A percentile compares a stretch with the other conserved stretches of the same genome.
phyloP scores from a whole-genome alignment of 2,888 invertebrate species.

The Esperia sulphurella region DNA sequence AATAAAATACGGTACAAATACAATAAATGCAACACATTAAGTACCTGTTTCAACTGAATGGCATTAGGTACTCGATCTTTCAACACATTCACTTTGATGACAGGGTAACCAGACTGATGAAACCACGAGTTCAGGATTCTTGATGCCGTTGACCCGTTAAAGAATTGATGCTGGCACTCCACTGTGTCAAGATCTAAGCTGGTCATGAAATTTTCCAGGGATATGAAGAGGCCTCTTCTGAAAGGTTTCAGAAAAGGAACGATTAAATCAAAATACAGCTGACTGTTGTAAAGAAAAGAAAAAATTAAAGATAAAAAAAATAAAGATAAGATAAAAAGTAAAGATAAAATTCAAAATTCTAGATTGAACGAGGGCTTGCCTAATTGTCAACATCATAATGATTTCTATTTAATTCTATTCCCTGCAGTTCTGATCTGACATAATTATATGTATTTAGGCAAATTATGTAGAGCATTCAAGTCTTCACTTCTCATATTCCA shows the following conservation, averaged over 20 bases:
- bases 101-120: slow-evolving; percentile 82
- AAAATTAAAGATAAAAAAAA: too few relatives aligned
- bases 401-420: too few relatives aligned
- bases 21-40: slow-evolving; percentile 1
- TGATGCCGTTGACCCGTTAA: slow-evolving; percentile 63
- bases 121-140: slow-evolving; percentile 82
- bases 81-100: slow-evolving; percentile 74
- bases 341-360: too few relatives aligned
- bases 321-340: too few relatives aligned
- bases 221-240: slow-evolving; percentile 61
- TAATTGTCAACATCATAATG: too few relatives aligned
- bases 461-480: too few relatives aligned
- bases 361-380: too few relatives aligned
- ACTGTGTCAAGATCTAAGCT: slow-evolving; percentile 57
- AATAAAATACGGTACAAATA: too few relatives aligned
- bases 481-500: too few relatives aligned
- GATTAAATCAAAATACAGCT: neutral
- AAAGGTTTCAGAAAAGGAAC: slow-evolving; percentile 13
- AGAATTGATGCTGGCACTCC: slow-evolving; percentile 59
- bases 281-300: neutral
- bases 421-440: too few relatives aligned
- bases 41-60: slow-evolving; percentile 59
- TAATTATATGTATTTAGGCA: too few relatives aligned
- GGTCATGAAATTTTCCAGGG: slow-evolving; percentile 50
- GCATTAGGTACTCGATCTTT: slow-evolving; percentile 55